phyloP scores from a whole-genome alignment of 2,113 vertebrate species.

The Thunnus maccoyii region DNA sequence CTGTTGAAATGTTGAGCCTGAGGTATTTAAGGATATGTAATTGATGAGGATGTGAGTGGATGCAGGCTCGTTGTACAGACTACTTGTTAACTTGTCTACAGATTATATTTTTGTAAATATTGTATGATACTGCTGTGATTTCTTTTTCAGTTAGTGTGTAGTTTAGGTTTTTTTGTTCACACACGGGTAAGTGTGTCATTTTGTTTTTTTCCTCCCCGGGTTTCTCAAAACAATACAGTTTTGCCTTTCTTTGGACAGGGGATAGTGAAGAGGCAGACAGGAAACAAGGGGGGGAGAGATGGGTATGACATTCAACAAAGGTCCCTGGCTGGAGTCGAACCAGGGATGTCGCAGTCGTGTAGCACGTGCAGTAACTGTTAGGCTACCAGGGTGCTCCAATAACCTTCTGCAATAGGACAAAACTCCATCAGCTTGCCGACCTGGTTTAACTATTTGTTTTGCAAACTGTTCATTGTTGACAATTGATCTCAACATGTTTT shows the following conservation, averaged over 20 bases:
- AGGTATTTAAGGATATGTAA: conserved; percentile 37
- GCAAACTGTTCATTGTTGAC: conserved; percentile 18
- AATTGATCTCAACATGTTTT: conserved; percentile 67
- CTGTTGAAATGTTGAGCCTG: neutral
- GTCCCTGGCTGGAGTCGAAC: too few relatives aligned
- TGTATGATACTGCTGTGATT: conserved; percentile 66
- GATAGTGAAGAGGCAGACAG: too few relatives aligned
- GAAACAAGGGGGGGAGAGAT: too few relatives aligned
- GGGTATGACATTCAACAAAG: too few relatives aligned
- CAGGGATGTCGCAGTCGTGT: too few relatives aligned
- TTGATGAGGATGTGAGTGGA: neutral
- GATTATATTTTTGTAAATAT: conserved; percentile 74
- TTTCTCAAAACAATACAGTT: neutral
- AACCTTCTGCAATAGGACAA: too few relatives aligned
- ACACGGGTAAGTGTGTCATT: conserved; percentile 77
- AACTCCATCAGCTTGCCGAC: neutral
- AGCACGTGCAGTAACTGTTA: too few relatives aligned
- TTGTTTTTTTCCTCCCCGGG: neutral
- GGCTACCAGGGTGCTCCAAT: too few relatives aligned
- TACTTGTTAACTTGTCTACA: conserved; percentile 6
- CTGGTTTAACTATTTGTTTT: conserved; percentile 1
- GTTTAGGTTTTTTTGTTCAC: conserved; percentile 49
- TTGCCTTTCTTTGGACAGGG: too few relatives aligned
- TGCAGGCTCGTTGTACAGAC: conserved; percentile 44
- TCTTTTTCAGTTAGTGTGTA: conserved; percentile 40